A percentile compares a stretch with the other conserved stretches of the same genome.
phyloP scores from a whole-genome alignment of 2,797 vertebrate genomes.

The Pipistrellus kuhlii region DNA sequence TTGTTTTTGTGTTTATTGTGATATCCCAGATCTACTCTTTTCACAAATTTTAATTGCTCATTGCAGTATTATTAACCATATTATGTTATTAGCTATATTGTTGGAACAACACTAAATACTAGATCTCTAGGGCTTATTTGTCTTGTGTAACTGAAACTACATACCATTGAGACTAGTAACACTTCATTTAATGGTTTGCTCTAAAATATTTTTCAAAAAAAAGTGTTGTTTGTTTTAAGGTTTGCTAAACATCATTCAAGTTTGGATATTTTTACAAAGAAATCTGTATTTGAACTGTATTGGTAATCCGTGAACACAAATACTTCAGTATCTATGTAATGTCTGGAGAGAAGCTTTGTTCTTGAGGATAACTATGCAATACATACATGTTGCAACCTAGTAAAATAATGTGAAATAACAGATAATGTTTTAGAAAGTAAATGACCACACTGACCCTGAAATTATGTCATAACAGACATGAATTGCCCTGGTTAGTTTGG shows the following conservation, averaged over 20 bases:
- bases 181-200: background rate
- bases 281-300: background rate
- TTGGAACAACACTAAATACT: background rate
- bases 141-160: background rate
- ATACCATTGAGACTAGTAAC: background rate
- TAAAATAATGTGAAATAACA: background rate
- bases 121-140: background rate
- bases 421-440: background rate
- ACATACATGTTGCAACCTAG: background rate
- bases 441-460: background rate
- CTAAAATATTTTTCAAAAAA: background rate
- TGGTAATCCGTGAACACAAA: background rate
- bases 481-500: background rate
- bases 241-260: background rate
- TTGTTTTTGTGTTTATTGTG: conserved; percentile 3
- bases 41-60: background rate
- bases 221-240: background rate
- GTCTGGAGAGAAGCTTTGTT: background rate
- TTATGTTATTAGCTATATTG: background rate
- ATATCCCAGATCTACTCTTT: background rate
- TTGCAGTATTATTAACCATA: background rate
- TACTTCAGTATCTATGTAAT: background rate
- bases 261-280: background rate
- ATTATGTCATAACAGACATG: background rate
- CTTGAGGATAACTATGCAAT: background rate